Conservation (phyloP, 2,113 vertebrate genomes). For the Siphamia tubifer region DNA sequence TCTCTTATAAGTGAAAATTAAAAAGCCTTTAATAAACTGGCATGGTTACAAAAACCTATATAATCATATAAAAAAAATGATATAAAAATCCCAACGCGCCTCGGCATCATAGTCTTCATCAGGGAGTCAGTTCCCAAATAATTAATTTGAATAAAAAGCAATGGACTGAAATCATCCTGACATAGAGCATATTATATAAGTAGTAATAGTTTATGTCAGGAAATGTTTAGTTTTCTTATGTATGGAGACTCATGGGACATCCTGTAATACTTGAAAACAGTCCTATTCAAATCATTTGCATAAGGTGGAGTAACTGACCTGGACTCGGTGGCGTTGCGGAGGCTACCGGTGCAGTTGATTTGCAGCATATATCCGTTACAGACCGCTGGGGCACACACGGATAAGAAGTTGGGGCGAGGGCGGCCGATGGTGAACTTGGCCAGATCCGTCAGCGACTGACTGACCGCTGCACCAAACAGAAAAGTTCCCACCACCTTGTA, state of each 20-base stretch:
- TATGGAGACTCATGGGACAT: too few relatives aligned
- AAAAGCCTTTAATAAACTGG: too few relatives aligned
- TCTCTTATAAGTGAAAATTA: too few relatives aligned
- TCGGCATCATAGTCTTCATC: too few relatives aligned
- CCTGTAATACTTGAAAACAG: not conserved
- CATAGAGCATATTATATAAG: too few relatives aligned
- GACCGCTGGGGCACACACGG: conserved; percentile 84
- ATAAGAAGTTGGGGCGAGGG: conserved; percentile 90
- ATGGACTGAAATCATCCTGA: not conserved
- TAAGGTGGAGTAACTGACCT: conserved; percentile 74
- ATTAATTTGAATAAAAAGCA: too few relatives aligned
- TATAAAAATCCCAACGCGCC: too few relatives aligned
- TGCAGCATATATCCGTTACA: conserved; percentile 84
- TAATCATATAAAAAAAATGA: too few relatives aligned
- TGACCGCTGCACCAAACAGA: conserved; percentile 84
- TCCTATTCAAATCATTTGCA: not conserved
- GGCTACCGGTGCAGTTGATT: conserved; percentile 84
- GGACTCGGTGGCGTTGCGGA: conserved; percentile 85
- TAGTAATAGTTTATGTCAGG: too few relatives aligned
- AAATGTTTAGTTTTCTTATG: too few relatives aligned
- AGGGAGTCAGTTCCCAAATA: too few relatives aligned
- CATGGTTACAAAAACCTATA: too few relatives aligned
- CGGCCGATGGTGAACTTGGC: conserved; percentile 95
- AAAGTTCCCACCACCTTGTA: conserved; percentile 90
- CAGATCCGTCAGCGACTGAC: conserved; percentile 91